A percentile compares a stretch with the other conserved stretches of the same genome.
phyloP scores from a whole-genome alignment of 2,797 vertebrate species.

The Pelochelys cantorii region DNA sequence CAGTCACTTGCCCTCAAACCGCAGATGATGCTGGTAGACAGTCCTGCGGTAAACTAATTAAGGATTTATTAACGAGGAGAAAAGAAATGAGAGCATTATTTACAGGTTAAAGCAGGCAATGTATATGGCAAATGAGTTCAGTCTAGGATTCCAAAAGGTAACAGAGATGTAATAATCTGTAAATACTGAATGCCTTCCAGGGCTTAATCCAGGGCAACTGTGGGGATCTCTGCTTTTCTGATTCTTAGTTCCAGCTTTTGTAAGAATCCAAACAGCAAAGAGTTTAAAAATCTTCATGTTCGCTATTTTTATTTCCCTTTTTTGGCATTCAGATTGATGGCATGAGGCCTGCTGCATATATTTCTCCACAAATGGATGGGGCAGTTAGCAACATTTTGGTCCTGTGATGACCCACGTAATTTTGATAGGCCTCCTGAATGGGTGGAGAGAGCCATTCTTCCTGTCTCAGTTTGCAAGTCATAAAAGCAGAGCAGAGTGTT shows the following conservation, averaged over 20 bases:
- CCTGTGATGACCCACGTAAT: not conserved
- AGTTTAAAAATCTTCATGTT: not conserved
- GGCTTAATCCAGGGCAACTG: not conserved
- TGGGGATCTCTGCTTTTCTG: not conserved
- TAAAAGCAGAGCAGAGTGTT: not conserved
- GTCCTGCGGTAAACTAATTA: not conserved
- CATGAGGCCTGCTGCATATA: not conserved
- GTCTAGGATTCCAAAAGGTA: not conserved
- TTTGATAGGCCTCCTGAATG: not conserved
- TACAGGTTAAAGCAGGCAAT: not conserved
- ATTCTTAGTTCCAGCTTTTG: not conserved
- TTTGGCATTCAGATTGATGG: not conserved
- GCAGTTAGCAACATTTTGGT: not conserved
- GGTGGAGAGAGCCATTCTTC: not conserved
- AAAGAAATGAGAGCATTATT: not conserved
- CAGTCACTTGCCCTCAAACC: not conserved
- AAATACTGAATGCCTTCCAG: not conserved
- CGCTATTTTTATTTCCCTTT: not conserved
- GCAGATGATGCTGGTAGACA: not conserved
- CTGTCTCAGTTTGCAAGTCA: not conserved
- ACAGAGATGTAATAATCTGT: not conserved
- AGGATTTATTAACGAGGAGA: not conserved
- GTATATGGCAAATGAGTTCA: not conserved
- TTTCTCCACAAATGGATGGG: not conserved
- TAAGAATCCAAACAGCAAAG: not conserved